These are phyloP conservation scores for Antedon mediterranea DNA, from an alignment of 53 echinoderm and acorn worm genomes.

Conservation along the genomic window DNA sequence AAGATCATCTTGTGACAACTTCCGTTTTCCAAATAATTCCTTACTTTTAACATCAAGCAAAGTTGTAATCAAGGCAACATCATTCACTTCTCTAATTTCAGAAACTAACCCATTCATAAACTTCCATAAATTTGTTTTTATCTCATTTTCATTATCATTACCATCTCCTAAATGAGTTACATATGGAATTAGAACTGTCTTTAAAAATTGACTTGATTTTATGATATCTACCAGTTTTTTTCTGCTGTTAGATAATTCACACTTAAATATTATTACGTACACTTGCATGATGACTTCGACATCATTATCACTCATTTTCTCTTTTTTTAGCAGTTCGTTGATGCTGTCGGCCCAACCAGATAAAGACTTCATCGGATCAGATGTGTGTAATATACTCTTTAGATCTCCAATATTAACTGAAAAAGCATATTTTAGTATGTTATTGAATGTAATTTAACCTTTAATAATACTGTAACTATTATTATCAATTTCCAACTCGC, in stretches of 20 bases:
- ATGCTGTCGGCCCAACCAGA: constrained; percentile 34
- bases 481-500: too few relatives aligned
- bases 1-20: constrained; percentile 18
- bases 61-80: constrained; percentile 11
- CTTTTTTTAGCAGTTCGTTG: constrained; percentile 30
- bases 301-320: constrained; percentile 45
- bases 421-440: too few relatives aligned
- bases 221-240: constrained; percentile 31
- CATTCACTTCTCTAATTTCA: neutral
- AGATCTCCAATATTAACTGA: neutral
- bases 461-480: too few relatives aligned
- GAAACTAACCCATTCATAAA: neutral
- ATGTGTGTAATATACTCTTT: neutral
- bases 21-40: constrained; percentile 14
- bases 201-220: constrained; percentile 31
- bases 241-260: constrained; percentile 9
- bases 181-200: constrained; percentile 27
- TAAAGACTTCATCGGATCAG: constrained; percentile 28
- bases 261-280: constrained; percentile 34
- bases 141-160: neutral
- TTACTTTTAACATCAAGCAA: constrained; percentile 18
- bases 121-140: constrained; percentile 18
- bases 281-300: constrained; percentile 42
- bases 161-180: constrained; percentile 30
- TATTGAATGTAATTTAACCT: too few relatives aligned